These are phyloP conservation scores for Agapornis roseicollis DNA, from an alignment of 2,113 vertebrate species.

Conservation along the genomic window DNA sequence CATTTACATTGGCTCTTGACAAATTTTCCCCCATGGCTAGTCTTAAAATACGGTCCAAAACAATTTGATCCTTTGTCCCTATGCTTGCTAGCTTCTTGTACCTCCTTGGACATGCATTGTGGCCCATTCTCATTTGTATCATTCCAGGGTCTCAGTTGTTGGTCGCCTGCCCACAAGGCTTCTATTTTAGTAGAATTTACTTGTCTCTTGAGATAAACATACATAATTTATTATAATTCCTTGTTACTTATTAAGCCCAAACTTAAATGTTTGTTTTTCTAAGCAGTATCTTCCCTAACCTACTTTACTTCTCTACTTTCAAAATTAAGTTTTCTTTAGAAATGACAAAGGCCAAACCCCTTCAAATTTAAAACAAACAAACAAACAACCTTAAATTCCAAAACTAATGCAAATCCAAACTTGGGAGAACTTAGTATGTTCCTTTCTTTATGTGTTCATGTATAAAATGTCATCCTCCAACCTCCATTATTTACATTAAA, in stretches of 20 bases:
- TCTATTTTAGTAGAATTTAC: slow-evolving; percentile 33
- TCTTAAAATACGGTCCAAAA: not conserved
- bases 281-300: not conserved
- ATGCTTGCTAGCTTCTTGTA: not conserved
- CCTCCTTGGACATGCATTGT: not conserved
- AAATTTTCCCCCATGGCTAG: not conserved
- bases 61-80: not conserved
- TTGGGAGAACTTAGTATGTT: not conserved
- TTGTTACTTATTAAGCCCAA: not conserved
- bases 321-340: not conserved
- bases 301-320: not conserved
- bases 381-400: not conserved
- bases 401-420: not conserved
- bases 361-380: not conserved
- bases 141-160: not conserved
- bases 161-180: not conserved
- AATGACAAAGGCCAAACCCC: not conserved
- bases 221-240: slow-evolving; percentile 9
- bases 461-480: not conserved
- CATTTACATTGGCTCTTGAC: not conserved
- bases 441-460: not conserved
- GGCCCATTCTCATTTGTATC: not conserved
- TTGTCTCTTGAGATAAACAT: slow-evolving; percentile 27
- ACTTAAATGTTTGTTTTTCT: not conserved
- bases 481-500: not conserved